Evolutionary conservation across 1,140 invertebrate species (phyloP).

Genomic region (Cecropterus lyciades): DNA sequence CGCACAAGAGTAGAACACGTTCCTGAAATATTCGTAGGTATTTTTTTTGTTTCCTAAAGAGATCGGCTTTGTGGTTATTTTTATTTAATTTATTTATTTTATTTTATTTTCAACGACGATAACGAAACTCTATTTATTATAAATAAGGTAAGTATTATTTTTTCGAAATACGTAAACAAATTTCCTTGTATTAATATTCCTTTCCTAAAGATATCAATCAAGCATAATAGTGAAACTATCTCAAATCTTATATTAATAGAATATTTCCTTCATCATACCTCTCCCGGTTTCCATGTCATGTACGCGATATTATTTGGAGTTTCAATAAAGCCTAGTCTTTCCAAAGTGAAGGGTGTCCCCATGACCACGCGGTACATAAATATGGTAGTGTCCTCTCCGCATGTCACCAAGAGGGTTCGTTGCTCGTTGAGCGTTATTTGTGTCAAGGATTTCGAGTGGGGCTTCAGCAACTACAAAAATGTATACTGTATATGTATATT

Average conservation of each 20-base stretch:
- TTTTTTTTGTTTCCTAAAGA: too few relatives aligned
- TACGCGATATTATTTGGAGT: slow-evolving; percentile 86
- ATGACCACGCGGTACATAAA: slow-evolving; percentile 86
- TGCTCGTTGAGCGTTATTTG: slow-evolving; percentile 85
- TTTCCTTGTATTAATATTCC: too few relatives aligned
- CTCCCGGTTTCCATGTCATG: slow-evolving; percentile 87
- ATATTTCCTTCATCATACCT: slow-evolving; percentile 47
- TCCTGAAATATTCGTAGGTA: slow-evolving; percentile 52
- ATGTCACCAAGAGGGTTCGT: slow-evolving; percentile 86
- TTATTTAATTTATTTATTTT: too few relatives aligned
- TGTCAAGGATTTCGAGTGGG: slow-evolving; percentile 87
- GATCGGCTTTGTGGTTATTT: too few relatives aligned
- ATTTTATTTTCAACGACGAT: too few relatives aligned
- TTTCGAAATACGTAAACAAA: too few relatives aligned
- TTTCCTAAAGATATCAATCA: too few relatives aligned
- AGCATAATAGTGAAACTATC: too few relatives aligned
- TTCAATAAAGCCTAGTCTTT: slow-evolving; percentile 87
- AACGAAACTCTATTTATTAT: too few relatives aligned
- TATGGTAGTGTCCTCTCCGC: slow-evolving; percentile 87
- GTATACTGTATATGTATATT: too few relatives aligned
- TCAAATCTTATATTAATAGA: too few relatives aligned
- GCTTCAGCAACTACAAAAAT: slow-evolving; percentile 86
- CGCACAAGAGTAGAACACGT: slow-evolving; percentile 63
- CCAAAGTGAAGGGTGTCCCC: slow-evolving; percentile 77
- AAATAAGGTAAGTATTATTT: too few relatives aligned